Conservation (phyloP, 92 coral and sea anemone genomes). For the Palythoa grandis region DNA sequence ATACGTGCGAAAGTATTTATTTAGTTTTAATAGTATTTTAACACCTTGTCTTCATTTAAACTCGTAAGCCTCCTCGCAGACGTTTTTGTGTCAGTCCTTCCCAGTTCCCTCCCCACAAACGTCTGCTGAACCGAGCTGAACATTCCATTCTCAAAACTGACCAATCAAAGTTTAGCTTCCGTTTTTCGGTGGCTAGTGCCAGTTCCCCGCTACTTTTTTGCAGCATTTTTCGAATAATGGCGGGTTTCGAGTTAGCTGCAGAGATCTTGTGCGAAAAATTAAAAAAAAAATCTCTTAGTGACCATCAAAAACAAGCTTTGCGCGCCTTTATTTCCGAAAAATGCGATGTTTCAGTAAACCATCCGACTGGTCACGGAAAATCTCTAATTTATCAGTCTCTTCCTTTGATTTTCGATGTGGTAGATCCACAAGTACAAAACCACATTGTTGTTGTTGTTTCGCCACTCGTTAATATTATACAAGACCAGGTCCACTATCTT, state of each 20-base stretch:
- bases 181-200: not conserved
- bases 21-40: no score
- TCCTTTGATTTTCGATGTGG: slow-evolving; percentile 1
- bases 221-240: not conserved
- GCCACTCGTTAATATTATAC: slow-evolving; percentile 29
- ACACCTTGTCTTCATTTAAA: no score
- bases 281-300: not conserved
- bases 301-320: not conserved
- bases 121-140: no score
- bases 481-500: slow-evolving; percentile 39
- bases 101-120: no score
- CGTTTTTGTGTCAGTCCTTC: no score
- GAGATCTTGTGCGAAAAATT: slow-evolving; percentile 15
- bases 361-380: not conserved
- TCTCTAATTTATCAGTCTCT: slow-evolving; percentile 13
- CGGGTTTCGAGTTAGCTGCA: not conserved
- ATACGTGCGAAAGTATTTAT: no score
- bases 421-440: not conserved
- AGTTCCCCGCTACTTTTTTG: not conserved
- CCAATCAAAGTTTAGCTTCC: no score
- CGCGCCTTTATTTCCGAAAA: not conserved
- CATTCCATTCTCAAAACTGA: no score
- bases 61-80: no score
- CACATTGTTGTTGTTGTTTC: slow-evolving; percentile 47
- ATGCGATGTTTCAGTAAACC: not conserved